Percentiles rank a stretch among this genome's conserved stretches.
phyloP scores from a whole-genome alignment of 2,888 invertebrate genomes.

The Hirtodrosophila duncani region DNA sequence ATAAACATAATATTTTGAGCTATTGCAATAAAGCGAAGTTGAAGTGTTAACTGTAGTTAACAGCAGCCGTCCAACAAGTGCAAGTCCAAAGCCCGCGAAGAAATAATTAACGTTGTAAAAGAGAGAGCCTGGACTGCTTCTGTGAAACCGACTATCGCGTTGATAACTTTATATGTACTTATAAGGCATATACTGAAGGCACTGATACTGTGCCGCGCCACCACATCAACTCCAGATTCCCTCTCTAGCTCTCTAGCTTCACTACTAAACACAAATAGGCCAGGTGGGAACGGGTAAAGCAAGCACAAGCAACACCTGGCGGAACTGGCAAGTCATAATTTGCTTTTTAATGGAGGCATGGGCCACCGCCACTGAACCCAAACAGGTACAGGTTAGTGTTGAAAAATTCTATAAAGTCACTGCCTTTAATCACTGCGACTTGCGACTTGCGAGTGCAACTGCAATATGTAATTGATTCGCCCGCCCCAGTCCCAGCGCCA shows the following conservation, averaged over 20 bases:
- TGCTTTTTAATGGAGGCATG: conserved; percentile 75
- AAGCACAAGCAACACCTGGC: conserved; percentile 68
- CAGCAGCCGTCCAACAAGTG: conserved; percentile 2
- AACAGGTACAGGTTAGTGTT: conserved; percentile 57
- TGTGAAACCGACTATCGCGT: conserved; percentile 41
- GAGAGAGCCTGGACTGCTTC: conserved; percentile 27
- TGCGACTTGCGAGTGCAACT: conserved; percentile 35
- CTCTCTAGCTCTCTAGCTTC: conserved; percentile 2
- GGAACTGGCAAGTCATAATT: conserved; percentile 76
- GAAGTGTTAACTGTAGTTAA: too few relatives aligned
- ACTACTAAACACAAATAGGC: conserved; percentile 66
- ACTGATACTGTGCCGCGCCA: conserved; percentile 7
- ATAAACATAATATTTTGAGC: too few relatives aligned
- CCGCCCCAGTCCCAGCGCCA: conserved; percentile 25
- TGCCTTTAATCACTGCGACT: conserved; percentile 65
- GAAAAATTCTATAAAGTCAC: conserved; percentile 59
- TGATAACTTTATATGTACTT: conserved; percentile 68
- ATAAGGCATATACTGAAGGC: conserved; percentile 53
- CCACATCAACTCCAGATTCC: too few relatives aligned
- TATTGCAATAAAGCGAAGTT: too few relatives aligned
- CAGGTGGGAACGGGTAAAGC: conserved; percentile 31
- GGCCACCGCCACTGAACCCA: conserved; percentile 21
- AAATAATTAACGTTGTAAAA: conserved; percentile 67
- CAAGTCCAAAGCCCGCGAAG: conserved; percentile 33
- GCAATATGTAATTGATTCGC: conserved; percentile 69